Base-by-base conservation (phyloP, 2,888 invertebrate genomes). In the Acleris emargana region DNA sequence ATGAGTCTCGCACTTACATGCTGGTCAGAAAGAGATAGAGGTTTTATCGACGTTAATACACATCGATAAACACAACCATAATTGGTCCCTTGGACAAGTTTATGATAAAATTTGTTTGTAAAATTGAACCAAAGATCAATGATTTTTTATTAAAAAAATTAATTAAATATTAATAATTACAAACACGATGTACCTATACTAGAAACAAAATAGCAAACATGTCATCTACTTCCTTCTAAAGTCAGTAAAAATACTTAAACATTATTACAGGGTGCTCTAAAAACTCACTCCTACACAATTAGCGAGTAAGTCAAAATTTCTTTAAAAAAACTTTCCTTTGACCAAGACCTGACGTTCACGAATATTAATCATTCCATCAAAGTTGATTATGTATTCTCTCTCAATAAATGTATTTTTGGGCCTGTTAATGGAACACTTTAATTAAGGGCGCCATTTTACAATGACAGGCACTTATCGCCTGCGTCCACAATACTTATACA, bases 391-490 rank as follows among this genome's bases (percentile, higher is more conserved):
- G 67, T 68, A 67, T 69, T 71, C 68, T 55, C 67, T 61, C 63
- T 58, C 67, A 62, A 62, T 61, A 68, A 67, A 64, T 53, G 58
- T 57, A 70, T 69, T 68, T 70, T 58, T 55, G 59, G 53, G 45
- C 62, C 51, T 62, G 62, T 70, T 68, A 67, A 72, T 67, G 67
- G 70, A 57, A 32, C 69, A 63, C 67, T 72, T 72, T 73, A 73
- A 75, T 73, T 75, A 74, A 72, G 67, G 68, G 63, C 69, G 67
- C 68, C 72, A 72, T 72, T 75, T 74, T 63, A 67, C 68, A 75
- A 70, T 70, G 73, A 74, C 74, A 71, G 63, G 69, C 75, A 71
- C 73, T 76, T 73, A 71, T 71, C 70, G 68, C 59, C 61, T 69
- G 45, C 67, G 57, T 70, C 67, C 67, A 70, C 67, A 70, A 67